Percentiles rank a stretch among this genome's conserved stretches.
phyloP scores from a whole-genome alignment of 2,113 vertebrate genomes.

The Acanthochromis polyacanthus region DNA sequence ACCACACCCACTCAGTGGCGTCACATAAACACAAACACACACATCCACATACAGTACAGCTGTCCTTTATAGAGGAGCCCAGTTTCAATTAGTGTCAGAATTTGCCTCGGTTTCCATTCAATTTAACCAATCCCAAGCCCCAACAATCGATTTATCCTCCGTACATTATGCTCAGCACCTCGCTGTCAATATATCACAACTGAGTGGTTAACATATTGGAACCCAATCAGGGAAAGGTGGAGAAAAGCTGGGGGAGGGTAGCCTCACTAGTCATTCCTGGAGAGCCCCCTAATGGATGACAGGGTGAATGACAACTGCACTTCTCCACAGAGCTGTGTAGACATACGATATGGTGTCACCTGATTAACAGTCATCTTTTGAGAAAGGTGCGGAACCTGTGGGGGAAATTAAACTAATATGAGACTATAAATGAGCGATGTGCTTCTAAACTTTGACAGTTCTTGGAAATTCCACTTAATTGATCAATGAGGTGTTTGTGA shows the following conservation, averaged over 20 bases:
- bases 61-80: slow-evolving; percentile 30
- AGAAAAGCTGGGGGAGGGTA: slow-evolving; percentile 41
- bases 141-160: slow-evolving; percentile 56
- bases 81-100: slow-evolving; percentile 60
- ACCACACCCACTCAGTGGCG: neutral
- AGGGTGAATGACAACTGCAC: slow-evolving; percentile 42
- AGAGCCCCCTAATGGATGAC: slow-evolving; percentile 75
- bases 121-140: slow-evolving; percentile 48
- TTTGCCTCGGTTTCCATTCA: slow-evolving; percentile 51
- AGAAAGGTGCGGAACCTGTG: no score
- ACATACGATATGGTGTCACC: neutral
- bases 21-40: slow-evolving; percentile 31
- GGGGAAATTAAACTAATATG: neutral
- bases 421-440: neutral
- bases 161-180: slow-evolving; percentile 50
- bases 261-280: slow-evolving; percentile 52
- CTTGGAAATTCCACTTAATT: neutral
- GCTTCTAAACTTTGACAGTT: neutral
- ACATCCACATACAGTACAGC: slow-evolving; percentile 8
- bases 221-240: slow-evolving; percentile 32
- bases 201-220: slow-evolving; percentile 56
- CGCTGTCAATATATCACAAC: slow-evolving; percentile 59
- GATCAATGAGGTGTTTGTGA: slow-evolving; percentile 25
- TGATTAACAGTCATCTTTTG: neutral
- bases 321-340: neutral